Base-by-base conservation (phyloP, 2,113 vertebrate species). In the Aplodontia rufa region DNA sequence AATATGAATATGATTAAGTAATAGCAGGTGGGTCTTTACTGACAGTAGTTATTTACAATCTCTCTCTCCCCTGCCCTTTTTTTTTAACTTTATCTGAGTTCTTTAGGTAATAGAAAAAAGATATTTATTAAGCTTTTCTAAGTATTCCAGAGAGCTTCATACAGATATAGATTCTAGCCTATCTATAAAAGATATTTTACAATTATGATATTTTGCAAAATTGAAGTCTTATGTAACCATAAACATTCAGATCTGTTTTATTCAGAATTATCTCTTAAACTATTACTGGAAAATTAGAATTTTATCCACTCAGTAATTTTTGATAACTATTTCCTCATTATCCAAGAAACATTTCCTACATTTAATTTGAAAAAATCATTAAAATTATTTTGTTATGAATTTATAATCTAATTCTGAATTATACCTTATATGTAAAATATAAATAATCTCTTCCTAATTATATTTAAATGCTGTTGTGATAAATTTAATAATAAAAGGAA, bases 11-110 rank as follows among this genome's bases (percentile, higher is more conserved):
- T 95, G 89, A 90, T 97, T 97, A 95, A 97, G 64, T 94, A 95
- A 96, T 42, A 90, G 49, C 55, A 91, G 78, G 72, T 91, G 71
- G 40, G 24, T 78, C n/a, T 89, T 95, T 60, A 71, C 74, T 93
- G 79, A 90, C 55, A 88, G 86, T 80, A 40, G 72, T 68, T 95
- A 94, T 94, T 96, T 97, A 88, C 49, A 72, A 92, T 93, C 79
- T 17, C n/a, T n/a, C n/a, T n/a, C n/a, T n/a, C n/a, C n/a, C n/a
- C n/a, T n/a, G n/a, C n/a, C n/a, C 8, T 95, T 95, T 90, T 66
- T 80, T 85, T 96, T 88, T 95, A 88, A 85, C 91, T 93, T 40
- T n/a, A n/a, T n/a, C n/a, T 91, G 35, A 86, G 11, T 47, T 87
- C 37, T 90, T 93, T 72, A 90, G 37, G 64, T 81, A 26, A 85